Percentiles rank a stretch among this genome's conserved stretches.
Evolutionary conservation across 2,113 vertebrate species (phyloP).

Genomic region (Fulmarus glacialis): DNA sequence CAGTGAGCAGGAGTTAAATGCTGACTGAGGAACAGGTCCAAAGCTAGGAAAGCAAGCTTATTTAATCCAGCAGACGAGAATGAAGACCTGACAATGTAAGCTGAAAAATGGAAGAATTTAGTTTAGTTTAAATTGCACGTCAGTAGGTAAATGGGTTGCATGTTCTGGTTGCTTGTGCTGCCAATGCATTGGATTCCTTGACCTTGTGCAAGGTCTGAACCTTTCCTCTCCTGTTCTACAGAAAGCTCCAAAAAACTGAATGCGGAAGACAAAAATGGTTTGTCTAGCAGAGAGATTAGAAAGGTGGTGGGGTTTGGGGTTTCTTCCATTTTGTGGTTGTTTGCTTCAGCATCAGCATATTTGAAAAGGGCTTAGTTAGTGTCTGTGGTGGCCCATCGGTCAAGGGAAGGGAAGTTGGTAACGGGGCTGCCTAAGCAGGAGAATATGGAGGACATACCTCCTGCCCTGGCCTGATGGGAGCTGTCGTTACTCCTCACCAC

Average conservation of each 20-base stretch:
- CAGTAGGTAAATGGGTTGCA: not conserved
- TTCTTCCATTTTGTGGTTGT: not conserved
- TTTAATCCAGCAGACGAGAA: not conserved
- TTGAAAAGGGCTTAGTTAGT: not conserved
- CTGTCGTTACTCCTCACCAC: not conserved
- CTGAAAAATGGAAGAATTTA: not conserved
- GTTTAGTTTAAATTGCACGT: not conserved
- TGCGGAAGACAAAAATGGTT: too few species aligned
- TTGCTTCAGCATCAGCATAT: not conserved
- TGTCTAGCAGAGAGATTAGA: not conserved
- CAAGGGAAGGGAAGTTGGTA: not conserved
- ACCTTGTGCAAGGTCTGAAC: not conserved
- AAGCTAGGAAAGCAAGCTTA: not conserved
- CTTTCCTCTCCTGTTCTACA: not conserved
- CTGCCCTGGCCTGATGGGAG: not conserved
- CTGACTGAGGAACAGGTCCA: not conserved
- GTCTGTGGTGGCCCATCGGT: not conserved
- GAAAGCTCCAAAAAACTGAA: not conserved
- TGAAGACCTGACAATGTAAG: not conserved
- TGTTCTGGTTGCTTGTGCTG: not conserved
- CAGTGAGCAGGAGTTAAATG: not conserved
- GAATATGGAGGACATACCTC: not conserved
- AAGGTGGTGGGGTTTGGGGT: not conserved
- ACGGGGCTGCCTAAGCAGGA: not conserved
- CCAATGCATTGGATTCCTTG: not conserved